These are phyloP conservation scores for Chascanopsetta lugubris DNA, from an alignment of 2,113 vertebrate genomes.

Conservation along the genomic window DNA sequence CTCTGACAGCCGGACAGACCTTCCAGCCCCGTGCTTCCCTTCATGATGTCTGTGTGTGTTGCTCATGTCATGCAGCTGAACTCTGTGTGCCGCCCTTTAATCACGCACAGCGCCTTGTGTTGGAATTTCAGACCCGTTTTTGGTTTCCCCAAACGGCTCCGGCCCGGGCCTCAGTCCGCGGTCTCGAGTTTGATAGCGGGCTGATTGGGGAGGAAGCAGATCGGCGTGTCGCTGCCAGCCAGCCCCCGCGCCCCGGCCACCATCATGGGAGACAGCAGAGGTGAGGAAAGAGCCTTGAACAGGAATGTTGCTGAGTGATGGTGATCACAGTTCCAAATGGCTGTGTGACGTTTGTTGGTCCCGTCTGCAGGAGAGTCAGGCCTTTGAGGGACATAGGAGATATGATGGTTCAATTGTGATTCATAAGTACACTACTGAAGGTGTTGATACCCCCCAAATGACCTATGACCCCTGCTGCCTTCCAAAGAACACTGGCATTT, in stretches of 20 bases:
- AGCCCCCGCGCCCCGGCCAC: slow-evolving; percentile 17
- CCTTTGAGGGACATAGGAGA: not conserved
- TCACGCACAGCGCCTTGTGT: slow-evolving; percentile 30
- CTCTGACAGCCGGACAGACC: too few relatives aligned
- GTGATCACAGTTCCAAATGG: too few relatives aligned
- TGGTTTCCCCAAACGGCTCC: slow-evolving; percentile 68
- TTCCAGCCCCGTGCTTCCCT: too few relatives aligned
- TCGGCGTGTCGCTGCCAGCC: slow-evolving; percentile 42
- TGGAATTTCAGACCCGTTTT: slow-evolving; percentile 73
- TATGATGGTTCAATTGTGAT: not conserved
- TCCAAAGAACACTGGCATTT: not conserved
- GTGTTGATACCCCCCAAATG: not conserved
- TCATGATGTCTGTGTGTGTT: too few relatives aligned
- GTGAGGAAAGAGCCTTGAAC: slow-evolving; percentile 70
- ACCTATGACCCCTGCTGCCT: not conserved
- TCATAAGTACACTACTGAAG: too few relatives aligned
- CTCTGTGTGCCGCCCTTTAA: too few relatives aligned
- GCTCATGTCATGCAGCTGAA: too few relatives aligned
- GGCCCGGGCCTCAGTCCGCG: slow-evolving; percentile 83
- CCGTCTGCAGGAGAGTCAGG: not conserved
- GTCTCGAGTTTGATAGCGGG: slow-evolving; percentile 76
- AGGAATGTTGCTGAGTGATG: too few relatives aligned
- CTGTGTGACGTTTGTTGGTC: not conserved
- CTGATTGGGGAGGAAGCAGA: slow-evolving; percentile 43
- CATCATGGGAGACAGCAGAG: slow-evolving; percentile 84